A percentile compares a stretch with the other conserved stretches of the same genome.
These are phyloP conservation scores for Mixornis gularis DNA, from an alignment of 2,113 vertebrate genomes.

Conservation along the genomic window DNA sequence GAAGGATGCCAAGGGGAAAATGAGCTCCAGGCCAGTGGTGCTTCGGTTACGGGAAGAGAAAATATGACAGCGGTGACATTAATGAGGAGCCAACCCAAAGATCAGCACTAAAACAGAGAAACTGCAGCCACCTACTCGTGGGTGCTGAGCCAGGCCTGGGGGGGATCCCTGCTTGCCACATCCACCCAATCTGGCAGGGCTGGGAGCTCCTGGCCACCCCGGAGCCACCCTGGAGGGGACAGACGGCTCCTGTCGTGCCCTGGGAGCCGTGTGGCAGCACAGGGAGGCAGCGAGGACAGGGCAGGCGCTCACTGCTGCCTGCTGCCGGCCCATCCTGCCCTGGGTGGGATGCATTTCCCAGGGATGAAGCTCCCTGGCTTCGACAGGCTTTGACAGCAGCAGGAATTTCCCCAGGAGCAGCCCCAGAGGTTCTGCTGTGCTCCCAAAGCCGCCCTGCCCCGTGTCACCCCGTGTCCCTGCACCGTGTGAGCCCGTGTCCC, in stretches of 20 bases:
- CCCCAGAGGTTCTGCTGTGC: neutral
- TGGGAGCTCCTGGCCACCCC: neutral
- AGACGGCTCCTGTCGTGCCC: neutral
- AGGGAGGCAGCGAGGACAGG: neutral
- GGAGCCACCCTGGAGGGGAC: neutral
- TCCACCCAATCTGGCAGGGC: neutral
- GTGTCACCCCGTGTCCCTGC: rapidly evolving
- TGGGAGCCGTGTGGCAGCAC: neutral
- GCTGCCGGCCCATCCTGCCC: neutral
- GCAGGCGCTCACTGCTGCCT: neutral
- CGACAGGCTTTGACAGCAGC: neutral
- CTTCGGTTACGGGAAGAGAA: neutral
- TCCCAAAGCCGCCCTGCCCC: rapidly evolving
- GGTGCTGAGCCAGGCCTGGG: neutral
- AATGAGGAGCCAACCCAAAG: conserved; percentile 28
- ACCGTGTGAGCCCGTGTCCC: too few relatives aligned
- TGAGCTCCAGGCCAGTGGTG: neutral
- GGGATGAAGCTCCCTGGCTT: neutral
- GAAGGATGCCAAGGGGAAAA: conserved; percentile 40
- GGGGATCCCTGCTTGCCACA: neutral
- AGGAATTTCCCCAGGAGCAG: neutral
- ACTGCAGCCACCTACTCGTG: neutral
- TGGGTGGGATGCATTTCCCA: neutral
- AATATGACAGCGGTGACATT: conserved; percentile 28
- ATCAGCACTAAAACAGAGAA: neutral